A percentile compares a stretch with the other conserved stretches of the same genome.
Conservation (phyloP, 2,888 invertebrate species). For the Melieria picta region DNA sequence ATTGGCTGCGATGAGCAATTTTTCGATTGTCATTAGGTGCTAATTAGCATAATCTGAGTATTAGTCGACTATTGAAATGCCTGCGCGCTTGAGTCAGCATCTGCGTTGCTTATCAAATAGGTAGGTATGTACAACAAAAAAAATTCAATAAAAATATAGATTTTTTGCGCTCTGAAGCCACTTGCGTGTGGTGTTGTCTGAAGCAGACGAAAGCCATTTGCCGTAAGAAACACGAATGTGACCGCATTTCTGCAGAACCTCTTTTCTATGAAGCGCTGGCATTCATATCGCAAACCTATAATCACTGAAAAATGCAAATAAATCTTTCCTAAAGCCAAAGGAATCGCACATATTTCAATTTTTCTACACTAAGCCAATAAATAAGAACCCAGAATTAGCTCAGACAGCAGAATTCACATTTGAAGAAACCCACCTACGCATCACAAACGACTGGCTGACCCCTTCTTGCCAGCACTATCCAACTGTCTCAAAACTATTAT, state of each 20-base stretch:
- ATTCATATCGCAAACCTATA: too few relatives aligned
- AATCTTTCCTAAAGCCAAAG: too few relatives aligned
- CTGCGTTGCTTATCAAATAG: too few relatives aligned
- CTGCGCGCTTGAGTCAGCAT: slow-evolving; percentile 3
- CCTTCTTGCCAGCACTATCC: neutral
- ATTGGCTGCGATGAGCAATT: neutral
- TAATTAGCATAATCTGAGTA: slow-evolving; percentile 13
- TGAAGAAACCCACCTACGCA: neutral
- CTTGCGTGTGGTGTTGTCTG: too few relatives aligned
- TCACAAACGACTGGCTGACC: neutral
- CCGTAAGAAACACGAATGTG: neutral
- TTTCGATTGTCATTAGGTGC: neutral
- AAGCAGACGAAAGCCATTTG: too few relatives aligned
- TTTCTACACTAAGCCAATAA: too few relatives aligned
- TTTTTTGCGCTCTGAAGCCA: too few relatives aligned
- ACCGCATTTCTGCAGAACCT: neutral
- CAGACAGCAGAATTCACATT: too few relatives aligned
- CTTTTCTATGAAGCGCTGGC: neutral
- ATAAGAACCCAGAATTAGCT: too few relatives aligned
- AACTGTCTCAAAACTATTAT: neutral
- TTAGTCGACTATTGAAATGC: slow-evolving; percentile 4
- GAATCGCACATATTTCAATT: too few relatives aligned
- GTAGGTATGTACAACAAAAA: neutral
- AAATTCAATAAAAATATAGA: neutral
- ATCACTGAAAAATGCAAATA: too few relatives aligned